Percentiles rank a stretch among this genome's conserved stretches.
phyloP scores from a whole-genome alignment of 2,797 vertebrate genomes.

The Yasuhikotakia modesta region DNA sequence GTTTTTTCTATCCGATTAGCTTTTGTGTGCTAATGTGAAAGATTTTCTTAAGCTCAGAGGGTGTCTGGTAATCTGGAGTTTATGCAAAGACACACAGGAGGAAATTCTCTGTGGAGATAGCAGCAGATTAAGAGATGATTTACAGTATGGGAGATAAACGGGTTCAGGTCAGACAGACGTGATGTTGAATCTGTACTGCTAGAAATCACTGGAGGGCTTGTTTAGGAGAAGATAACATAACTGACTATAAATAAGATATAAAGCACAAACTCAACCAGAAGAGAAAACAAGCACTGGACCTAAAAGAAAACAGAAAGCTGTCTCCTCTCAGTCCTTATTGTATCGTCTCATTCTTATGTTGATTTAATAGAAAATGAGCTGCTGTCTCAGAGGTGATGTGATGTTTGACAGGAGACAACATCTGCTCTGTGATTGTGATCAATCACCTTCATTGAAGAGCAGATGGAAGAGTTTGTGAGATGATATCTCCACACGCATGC shows the following conservation, averaged over 20 bases:
- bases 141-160: neutral
- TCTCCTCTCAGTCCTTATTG: conserved; percentile 12
- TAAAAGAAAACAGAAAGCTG: conserved; percentile 36
- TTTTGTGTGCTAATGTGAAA: conserved; percentile 38
- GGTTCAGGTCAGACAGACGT: neutral
- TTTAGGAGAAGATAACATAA: neutral
- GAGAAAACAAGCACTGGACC: conserved; percentile 5
- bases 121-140: conserved; percentile 40
- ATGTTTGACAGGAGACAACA: conserved; percentile 58
- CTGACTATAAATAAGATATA: neutral
- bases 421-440: conserved; percentile 57
- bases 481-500: conserved; percentile 41
- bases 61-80: conserved; percentile 28
- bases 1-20: conserved; percentile 38
- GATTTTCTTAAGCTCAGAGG: conserved; percentile 29
- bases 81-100: conserved; percentile 17
- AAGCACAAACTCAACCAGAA: conserved; percentile 5
- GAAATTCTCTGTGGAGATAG: conserved; percentile 32
- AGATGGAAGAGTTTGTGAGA: conserved; percentile 53
- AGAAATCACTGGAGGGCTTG: neutral
- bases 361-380: conserved; percentile 54
- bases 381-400: conserved; percentile 34
- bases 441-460: conserved; percentile 57
- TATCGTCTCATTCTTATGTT: conserved; percentile 3
- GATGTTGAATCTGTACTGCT: neutral